Evolutionary conservation across 2,113 vertebrate species (phyloP), one percentile per base, ranked within the genome.

Genomic region (Malurus melanocephalus): DNA sequence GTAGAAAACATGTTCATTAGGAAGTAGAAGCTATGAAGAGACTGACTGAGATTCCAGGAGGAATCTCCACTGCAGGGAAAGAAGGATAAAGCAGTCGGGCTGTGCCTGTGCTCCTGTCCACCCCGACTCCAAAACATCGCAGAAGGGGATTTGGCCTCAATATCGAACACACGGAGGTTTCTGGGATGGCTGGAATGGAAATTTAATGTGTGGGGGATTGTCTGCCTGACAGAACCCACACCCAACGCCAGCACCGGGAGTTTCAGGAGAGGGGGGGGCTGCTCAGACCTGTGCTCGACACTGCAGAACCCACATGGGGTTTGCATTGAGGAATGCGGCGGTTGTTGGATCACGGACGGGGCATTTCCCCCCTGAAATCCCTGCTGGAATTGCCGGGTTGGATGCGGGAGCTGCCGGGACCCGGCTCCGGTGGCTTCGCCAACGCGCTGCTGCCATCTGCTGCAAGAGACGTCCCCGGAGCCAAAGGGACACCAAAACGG

Each of bases 391-490:
- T 1, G 57, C 28, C 1, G 5, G 20, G 4, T 1, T 23, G 69
- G 22, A 8, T 33, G 49, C 4, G 11, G 65, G 46, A 16, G 26
- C 49, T 42, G 72, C 53, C 1, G 0, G 10, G 27, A 48, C 17
- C n/a, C 0, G 1, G 26, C 28, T 45, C 7, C 2, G 2, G 12
- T 0, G 1, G 14, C 43, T 64, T 72, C 7, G 2, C 67, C 62
- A 89, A 92, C 10, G 76, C 64, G 1, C 88, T 94, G 93, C 92
- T 94, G 93, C 93, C 94, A 88, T 40, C 93, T 95, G 93, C 92
- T 93, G 94, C 64, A 22, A 69, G 85, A 82, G 32, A 51, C 18
- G 43, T 89, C 43, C 46, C 23, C 28, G 16, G 62, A 95, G 22
- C 24, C 33, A 20, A n/a, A 8, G 4, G 16, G 16, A 10, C 8